A percentile compares a stretch with the other conserved stretches of the same genome.
phyloP scores from a whole-genome alignment of 2,113 vertebrate genomes.

The Indicator maculatus region DNA sequence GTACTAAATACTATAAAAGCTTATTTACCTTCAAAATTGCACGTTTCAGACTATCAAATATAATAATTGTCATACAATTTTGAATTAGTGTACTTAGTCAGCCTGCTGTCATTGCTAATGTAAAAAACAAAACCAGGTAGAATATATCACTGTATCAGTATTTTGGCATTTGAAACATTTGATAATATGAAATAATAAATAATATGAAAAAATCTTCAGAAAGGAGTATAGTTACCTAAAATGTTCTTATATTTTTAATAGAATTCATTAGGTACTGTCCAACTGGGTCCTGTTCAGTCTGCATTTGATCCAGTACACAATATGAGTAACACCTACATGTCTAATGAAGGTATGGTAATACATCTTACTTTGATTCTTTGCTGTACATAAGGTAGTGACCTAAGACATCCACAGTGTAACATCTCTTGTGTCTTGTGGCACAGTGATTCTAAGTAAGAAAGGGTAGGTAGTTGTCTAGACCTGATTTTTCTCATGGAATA shows the following conservation, averaged over 20 bases:
- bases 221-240: background rate
- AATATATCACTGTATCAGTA: background rate
- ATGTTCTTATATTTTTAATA: slow-evolving; percentile 55
- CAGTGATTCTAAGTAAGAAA: background rate
- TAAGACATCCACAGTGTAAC: background rate
- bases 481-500: background rate
- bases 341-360: slow-evolving; percentile 74
- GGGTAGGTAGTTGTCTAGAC: background rate
- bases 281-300: slow-evolving; percentile 61
- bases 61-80: background rate
- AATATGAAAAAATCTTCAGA: background rate
- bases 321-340: background rate
- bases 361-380: background rate
- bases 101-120: background rate
- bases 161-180: background rate
- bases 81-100: background rate
- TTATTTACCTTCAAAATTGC: background rate
- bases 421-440: background rate
- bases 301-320: slow-evolving; percentile 57
- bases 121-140: background rate
- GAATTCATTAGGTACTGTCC: slow-evolving; percentile 50
- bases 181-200: background rate
- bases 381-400: background rate
- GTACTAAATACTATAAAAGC: background rate
- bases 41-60: background rate